These are phyloP conservation scores for Philopedon plagiatum DNA, from an alignment of 2,888 invertebrate genomes.

Conservation along the genomic window DNA sequence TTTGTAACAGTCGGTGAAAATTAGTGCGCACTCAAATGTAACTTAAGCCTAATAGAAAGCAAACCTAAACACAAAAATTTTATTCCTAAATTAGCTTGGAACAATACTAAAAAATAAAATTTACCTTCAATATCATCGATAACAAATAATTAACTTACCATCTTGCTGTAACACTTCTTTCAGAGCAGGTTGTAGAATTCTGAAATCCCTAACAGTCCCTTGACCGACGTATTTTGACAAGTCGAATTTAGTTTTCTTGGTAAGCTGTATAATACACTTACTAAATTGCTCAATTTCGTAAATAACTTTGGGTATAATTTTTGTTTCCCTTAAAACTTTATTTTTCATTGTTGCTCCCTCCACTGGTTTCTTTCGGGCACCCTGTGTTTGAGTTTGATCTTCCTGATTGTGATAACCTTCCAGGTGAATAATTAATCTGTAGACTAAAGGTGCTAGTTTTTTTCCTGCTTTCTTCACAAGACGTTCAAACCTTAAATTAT, in stretches of 20 bases:
- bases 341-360: slow-evolving; percentile 65
- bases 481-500: slow-evolving; percentile 71
- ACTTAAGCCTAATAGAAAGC: no score
- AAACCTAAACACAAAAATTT: no score
- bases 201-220: slow-evolving; percentile 77
- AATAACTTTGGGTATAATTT: slow-evolving; percentile 76
- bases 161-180: neutral
- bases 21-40: no score
- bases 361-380: slow-evolving; percentile 61
- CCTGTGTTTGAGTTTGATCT: slow-evolving; percentile 56
- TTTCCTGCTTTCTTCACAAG: slow-evolving; percentile 75
- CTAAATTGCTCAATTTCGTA: slow-evolving; percentile 77
- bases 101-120: no score
- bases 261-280: slow-evolving; percentile 73
- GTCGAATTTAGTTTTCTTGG: slow-evolving; percentile 74
- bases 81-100: no score
- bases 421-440: slow-evolving; percentile 75
- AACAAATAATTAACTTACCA: neutral
- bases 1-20: no score
- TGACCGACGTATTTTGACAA: slow-evolving; percentile 73
- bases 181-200: slow-evolving; percentile 57
- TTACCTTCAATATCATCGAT: no score
- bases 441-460: slow-evolving; percentile 72
- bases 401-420: slow-evolving; percentile 67
- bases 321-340: slow-evolving; percentile 75